Evolutionary conservation across 2,888 invertebrate species (phyloP).

Genomic region (Abrostola tripartita): DNA sequence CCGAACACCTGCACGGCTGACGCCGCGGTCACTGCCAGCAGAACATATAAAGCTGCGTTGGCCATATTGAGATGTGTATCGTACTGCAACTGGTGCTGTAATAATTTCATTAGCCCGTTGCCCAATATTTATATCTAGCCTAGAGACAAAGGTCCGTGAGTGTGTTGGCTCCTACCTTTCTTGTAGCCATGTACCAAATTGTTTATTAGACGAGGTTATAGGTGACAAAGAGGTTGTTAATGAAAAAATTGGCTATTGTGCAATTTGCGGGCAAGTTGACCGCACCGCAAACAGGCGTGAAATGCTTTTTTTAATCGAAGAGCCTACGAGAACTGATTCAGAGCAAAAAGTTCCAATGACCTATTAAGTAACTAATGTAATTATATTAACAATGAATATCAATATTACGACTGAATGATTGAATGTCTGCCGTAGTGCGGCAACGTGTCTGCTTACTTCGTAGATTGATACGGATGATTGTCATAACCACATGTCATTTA

Average conservation of each 20-base stretch:
- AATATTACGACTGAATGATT: neutral
- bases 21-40: constrained; percentile 68
- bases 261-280: constrained; percentile 68
- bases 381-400: constrained; percentile 19
- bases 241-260: constrained; percentile 78
- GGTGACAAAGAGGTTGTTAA: constrained; percentile 81
- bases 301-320: constrained; percentile 67
- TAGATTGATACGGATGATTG: no score
- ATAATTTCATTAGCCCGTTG: constrained; percentile 82
- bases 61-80: constrained; percentile 80
- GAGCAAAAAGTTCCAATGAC: constrained; percentile 46
- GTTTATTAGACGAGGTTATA: constrained; percentile 84
- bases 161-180: constrained; percentile 72
- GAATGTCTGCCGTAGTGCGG: neutral
- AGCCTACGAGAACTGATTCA: constrained; percentile 51
- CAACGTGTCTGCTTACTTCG: neutral
- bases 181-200: constrained; percentile 84
- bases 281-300: constrained; percentile 73
- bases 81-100: constrained; percentile 73
- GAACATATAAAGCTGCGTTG: constrained; percentile 67
- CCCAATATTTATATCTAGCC: constrained; percentile 85
- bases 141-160: constrained; percentile 81
- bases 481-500: no score
- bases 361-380: constrained; percentile 47
- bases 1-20: constrained; percentile 79